Conservation (phyloP, 2,797 vertebrate genomes). For the Catostomus latipinnis region DNA sequence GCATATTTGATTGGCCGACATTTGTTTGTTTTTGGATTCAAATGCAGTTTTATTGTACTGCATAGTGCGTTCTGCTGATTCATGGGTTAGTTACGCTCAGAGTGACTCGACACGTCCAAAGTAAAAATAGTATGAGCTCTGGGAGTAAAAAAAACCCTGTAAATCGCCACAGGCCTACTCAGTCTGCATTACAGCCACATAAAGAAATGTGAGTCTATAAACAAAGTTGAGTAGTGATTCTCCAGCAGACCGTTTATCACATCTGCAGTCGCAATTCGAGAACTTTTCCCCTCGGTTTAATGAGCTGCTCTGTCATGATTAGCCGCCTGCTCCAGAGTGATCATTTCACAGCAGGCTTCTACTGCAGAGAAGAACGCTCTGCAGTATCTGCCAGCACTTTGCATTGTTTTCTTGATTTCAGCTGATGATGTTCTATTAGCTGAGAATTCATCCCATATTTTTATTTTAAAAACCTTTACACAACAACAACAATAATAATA, state of each 20-base stretch:
- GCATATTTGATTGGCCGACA: conserved; percentile 1
- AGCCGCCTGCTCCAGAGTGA: conserved; percentile 57
- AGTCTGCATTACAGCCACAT: conserved; percentile 69
- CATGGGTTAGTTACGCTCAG: conserved; percentile 67
- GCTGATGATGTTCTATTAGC: neutral
- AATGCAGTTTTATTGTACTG: conserved; percentile 49
- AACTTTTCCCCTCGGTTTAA: conserved; percentile 57
- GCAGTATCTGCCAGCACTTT: conserved; percentile 14
- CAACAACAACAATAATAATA: too few relatives aligned
- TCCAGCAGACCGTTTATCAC: conserved; percentile 58
- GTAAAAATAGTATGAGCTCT: conserved; percentile 71
- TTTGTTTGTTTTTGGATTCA: conserved; percentile 31
- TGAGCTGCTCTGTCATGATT: conserved; percentile 67
- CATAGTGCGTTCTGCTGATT: conserved; percentile 60
- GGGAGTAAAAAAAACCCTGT: conserved; percentile 49
- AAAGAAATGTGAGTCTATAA: conserved; percentile 71
- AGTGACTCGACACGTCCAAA: conserved; percentile 68
- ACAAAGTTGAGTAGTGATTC: conserved; percentile 58
- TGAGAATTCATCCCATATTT: neutral
- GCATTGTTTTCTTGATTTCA: neutral
- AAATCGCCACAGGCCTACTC: conserved; percentile 68
- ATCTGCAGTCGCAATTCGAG: conserved; percentile 58
- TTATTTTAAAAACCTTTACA: neutral
- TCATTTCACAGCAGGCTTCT: conserved; percentile 47
- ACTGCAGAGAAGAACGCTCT: conserved; percentile 50